phyloP scores from a whole-genome alignment of 2,797 vertebrate species.

The Schizopygopsis pylzovi region DNA sequence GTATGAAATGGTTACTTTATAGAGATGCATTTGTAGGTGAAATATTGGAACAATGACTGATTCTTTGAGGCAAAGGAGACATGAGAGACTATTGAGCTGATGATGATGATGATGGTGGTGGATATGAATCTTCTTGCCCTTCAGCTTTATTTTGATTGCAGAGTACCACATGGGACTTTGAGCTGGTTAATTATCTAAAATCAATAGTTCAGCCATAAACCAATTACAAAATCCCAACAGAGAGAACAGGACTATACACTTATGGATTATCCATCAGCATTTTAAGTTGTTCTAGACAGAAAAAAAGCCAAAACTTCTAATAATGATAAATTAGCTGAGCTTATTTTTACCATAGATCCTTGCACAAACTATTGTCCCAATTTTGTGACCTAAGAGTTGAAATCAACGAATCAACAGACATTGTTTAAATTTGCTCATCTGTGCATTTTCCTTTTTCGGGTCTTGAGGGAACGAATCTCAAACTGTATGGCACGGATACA shows the following conservation, averaged over 20 bases:
- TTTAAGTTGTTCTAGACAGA: slow-evolving; percentile 1
- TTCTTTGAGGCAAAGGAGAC: neutral
- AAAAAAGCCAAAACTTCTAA: slow-evolving; percentile 14
- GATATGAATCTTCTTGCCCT: slow-evolving; percentile 25
- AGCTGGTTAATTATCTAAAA: slow-evolving; percentile 43
- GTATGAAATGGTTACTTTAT: neutral
- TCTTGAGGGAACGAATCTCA: neutral
- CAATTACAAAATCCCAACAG: slow-evolving; percentile 26
- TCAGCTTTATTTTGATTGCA: slow-evolving; percentile 31
- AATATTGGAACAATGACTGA: neutral
- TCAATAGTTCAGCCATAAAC: slow-evolving; percentile 45
- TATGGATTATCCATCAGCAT: slow-evolving; percentile 35
- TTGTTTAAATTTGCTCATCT: slow-evolving; percentile 30
- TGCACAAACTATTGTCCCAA: neutral
- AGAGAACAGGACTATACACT: neutral
- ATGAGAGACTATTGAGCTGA: neutral
- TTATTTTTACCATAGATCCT: slow-evolving; percentile 5
- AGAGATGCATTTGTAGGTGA: neutral
- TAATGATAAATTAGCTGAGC: slow-evolving; percentile 26
- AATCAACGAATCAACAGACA: slow-evolving; percentile 18
- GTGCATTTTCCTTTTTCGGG: neutral
- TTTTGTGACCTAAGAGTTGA: neutral
- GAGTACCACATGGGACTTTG: neutral
- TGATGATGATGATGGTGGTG: slow-evolving; percentile 26
- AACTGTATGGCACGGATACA: slow-evolving; percentile 22